These are phyloP conservation scores for Aurelia sp. DNA, from an alignment of 30 jellyfish, hydroid and myxozoan genomes.

Conservation along the genomic window DNA sequence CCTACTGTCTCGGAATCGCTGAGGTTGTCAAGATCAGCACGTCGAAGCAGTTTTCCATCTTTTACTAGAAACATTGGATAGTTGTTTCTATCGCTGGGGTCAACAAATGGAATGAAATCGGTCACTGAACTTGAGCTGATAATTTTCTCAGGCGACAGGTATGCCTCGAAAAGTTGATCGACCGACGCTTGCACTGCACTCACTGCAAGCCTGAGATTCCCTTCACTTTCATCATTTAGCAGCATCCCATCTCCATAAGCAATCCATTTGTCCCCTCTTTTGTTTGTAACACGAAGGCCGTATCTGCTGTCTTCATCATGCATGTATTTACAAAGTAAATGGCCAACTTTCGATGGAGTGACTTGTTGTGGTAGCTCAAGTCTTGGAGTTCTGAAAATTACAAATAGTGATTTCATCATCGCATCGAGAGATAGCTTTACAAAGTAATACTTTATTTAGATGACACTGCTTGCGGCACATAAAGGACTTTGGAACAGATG, in stretches of 20 bases:
- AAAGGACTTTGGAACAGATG: too few species aligned
- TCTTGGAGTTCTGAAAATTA: constrained; percentile 17
- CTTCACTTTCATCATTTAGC: not conserved
- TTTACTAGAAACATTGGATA: constrained; percentile 11
- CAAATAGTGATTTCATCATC: too few species aligned
- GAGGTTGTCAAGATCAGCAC: constrained; percentile 14
- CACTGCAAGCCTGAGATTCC: not conserved
- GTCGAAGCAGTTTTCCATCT: not conserved
- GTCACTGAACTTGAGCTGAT: constrained; percentile 7
- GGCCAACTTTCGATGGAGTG: not conserved
- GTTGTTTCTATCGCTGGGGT: not conserved
- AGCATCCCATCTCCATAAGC: constrained; percentile 40
- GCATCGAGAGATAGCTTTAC: too few species aligned
- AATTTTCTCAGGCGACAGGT: not conserved
- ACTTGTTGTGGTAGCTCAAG: not conserved
- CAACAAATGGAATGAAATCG: constrained; percentile 14
- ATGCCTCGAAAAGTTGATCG: not conserved
- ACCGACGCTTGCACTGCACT: constrained; percentile 28
- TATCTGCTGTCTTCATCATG: constrained; percentile 21
- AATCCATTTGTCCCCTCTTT: constrained; percentile 15
- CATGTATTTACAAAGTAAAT: constrained; percentile 5
- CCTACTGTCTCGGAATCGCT: not conserved
- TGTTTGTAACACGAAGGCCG: constrained; percentile 25
- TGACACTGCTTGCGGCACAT: too few species aligned
- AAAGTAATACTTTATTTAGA: too few species aligned